Percentiles rank a stretch among this genome's conserved stretches.
Conservation (phyloP, 2,797 vertebrate species). For the Anas georgica region DNA sequence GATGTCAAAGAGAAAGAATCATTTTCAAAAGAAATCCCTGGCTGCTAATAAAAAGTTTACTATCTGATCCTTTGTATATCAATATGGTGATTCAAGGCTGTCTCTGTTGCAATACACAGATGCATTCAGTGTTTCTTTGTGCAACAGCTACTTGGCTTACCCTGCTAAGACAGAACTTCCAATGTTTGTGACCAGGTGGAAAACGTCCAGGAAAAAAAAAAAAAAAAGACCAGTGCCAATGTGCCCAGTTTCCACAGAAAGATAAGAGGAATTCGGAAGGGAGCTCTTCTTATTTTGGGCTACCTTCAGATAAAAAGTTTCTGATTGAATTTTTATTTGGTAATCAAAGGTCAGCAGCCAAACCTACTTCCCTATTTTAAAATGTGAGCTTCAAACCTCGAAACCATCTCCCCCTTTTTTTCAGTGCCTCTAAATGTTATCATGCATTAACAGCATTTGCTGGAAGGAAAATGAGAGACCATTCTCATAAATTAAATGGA, state of each 20-base stretch:
- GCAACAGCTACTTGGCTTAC: neutral
- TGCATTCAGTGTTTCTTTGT: neutral
- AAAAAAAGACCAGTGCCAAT: neutral
- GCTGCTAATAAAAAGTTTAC: conserved; percentile 42
- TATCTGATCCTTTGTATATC: conserved; percentile 26
- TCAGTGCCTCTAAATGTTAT: neutral
- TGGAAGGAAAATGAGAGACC: neutral
- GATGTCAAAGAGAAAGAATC: conserved; percentile 47
- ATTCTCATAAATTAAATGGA: neutral
- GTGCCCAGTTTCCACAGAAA: neutral
- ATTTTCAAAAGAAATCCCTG: conserved; percentile 46
- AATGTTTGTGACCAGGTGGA: neutral
- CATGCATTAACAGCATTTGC: neutral
- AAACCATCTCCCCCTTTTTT: neutral
- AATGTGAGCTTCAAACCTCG: neutral
- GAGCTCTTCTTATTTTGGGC: neutral
- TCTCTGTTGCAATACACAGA: conserved; percentile 1
- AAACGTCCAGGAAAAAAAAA: neutral
- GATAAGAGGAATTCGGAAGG: neutral
- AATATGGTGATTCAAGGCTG: conserved; percentile 18
- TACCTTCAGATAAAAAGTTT: neutral
- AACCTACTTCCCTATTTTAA: neutral
- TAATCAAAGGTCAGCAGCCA: neutral
- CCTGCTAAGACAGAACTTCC: neutral
- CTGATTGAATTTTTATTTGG: neutral